phyloP scores from a whole-genome alignment of 2,113 vertebrate genomes.

The Salvelinus fontinalis region DNA sequence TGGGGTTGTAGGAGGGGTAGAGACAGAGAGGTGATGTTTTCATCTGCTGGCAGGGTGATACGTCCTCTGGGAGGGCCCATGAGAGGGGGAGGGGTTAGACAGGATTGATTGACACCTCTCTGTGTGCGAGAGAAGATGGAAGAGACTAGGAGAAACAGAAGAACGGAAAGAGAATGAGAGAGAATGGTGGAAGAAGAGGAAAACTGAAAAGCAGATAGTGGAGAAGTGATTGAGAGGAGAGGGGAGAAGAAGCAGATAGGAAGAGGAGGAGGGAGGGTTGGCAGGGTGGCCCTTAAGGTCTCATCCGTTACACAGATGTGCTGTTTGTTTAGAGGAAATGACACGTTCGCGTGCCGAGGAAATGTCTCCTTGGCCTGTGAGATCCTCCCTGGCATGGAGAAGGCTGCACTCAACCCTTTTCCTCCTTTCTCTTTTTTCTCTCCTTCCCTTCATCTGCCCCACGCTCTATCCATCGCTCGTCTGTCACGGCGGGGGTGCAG shows the following conservation, averaged over 20 bases:
- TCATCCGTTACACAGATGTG: slow-evolving; percentile 55
- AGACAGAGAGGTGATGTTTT: not conserved
- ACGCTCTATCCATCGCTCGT: slow-evolving; percentile 74
- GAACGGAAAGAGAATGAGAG: too few relatives aligned
- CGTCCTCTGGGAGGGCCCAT: too few relatives aligned
- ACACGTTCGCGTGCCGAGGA: slow-evolving; percentile 53
- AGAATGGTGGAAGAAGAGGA: too few relatives aligned
- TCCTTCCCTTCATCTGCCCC: slow-evolving; percentile 72
- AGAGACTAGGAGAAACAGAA: too few relatives aligned
- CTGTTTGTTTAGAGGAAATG: slow-evolving; percentile 71
- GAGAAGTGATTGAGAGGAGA: not conserved
- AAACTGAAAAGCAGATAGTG: not conserved
- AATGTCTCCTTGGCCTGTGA: slow-evolving; percentile 48
- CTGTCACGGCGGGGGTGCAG: slow-evolving; percentile 77
- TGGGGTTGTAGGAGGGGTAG: not conserved
- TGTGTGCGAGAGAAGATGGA: too few relatives aligned
- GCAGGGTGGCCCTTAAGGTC: slow-evolving; percentile 42
- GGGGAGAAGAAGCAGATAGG: not conserved
- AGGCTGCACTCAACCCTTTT: slow-evolving; percentile 66
- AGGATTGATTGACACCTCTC: not conserved
- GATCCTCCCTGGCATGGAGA: slow-evolving; percentile 67
- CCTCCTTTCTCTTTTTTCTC: slow-evolving; percentile 5
- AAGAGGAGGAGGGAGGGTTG: slow-evolving; percentile 34
- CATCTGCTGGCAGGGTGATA: not conserved
- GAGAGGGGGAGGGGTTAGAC: not conserved